Evolutionary conservation across 2,888 invertebrate genomes (phyloP).

Genomic region (Erebia epiphron): DNA sequence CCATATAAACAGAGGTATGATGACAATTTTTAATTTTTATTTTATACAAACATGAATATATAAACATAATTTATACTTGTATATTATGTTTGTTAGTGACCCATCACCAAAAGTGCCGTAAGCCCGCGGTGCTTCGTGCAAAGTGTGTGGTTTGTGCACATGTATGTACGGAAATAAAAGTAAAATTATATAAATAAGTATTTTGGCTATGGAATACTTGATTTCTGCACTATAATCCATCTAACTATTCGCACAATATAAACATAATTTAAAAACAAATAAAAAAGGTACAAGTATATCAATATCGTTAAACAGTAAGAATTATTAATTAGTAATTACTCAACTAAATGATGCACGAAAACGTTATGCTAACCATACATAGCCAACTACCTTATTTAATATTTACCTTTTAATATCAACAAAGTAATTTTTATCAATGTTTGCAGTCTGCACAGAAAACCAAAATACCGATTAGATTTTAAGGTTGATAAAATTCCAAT

Average conservation of each 20-base stretch:
- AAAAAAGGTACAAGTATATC: too few species aligned
- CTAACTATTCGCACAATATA: background rate
- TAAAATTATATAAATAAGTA: conserved; percentile 41
- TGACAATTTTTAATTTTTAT: background rate
- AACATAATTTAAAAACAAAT: background rate
- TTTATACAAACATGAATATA: background rate
- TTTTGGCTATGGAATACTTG: conserved; percentile 56
- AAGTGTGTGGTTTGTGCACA: conserved; percentile 43
- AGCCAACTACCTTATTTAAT: background rate
- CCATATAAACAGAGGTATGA: background rate
- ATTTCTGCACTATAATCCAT: background rate
- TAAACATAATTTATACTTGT: background rate
- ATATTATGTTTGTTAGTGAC: conserved; percentile 23
- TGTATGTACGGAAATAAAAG: conserved; percentile 39
- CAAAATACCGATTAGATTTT: background rate
- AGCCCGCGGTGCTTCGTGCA: conserved; percentile 32
- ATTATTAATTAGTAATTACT: too few species aligned
- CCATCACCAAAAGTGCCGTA: conserved; percentile 27
- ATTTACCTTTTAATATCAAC: background rate
- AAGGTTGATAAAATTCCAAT: background rate
- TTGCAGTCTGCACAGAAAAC: background rate
- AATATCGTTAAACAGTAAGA: too few species aligned
- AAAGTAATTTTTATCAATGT: background rate
- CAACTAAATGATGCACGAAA: too few species aligned
- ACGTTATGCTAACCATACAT: too few species aligned